These are phyloP conservation scores for Andrena praecox DNA, from an alignment of 2,888 invertebrate genomes.

Conservation along the genomic window DNA sequence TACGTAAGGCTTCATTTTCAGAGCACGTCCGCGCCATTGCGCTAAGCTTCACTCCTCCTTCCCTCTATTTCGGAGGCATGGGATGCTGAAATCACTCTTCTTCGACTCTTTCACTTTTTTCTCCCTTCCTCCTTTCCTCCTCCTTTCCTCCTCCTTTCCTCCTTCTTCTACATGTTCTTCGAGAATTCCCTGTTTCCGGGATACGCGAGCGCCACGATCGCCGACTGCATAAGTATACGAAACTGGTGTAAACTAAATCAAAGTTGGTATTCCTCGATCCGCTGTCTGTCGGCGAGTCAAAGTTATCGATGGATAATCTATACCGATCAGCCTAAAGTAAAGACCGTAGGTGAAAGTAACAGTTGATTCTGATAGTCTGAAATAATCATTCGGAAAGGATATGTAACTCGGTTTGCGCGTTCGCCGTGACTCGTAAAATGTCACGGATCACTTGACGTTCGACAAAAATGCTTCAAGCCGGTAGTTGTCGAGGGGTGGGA, in stretches of 20 bases:
- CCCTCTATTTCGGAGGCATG: conserved; percentile 39
- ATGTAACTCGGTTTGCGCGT: background rate
- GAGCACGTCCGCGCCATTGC: conserved; percentile 65
- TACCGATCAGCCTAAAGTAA: background rate
- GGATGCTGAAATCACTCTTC: conserved; percentile 54
- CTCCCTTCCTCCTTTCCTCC: background rate
- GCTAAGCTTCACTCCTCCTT: conserved; percentile 55
- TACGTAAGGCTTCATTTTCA: conserved; percentile 60
- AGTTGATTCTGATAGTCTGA: background rate
- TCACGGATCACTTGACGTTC: background rate
- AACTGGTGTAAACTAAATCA: background rate
- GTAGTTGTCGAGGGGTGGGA: background rate
- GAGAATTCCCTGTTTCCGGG: background rate
- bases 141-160: background rate
- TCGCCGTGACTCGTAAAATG: background rate
- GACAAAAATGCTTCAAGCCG: background rate
- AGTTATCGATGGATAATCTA: background rate
- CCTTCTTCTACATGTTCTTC: background rate
- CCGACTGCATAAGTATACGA: background rate
- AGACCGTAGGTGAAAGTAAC: background rate
- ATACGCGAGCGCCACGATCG: background rate
- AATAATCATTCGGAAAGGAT: background rate
- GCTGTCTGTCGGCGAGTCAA: too few relatives aligned
- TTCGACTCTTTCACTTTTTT: conserved; percentile 6
- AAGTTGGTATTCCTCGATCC: too few relatives aligned